A percentile compares a stretch with the other conserved stretches of the same genome.
These are phyloP conservation scores for Gonatopus flavifemur DNA, from an alignment of 1,140 invertebrate species.

Conservation along the genomic window DNA sequence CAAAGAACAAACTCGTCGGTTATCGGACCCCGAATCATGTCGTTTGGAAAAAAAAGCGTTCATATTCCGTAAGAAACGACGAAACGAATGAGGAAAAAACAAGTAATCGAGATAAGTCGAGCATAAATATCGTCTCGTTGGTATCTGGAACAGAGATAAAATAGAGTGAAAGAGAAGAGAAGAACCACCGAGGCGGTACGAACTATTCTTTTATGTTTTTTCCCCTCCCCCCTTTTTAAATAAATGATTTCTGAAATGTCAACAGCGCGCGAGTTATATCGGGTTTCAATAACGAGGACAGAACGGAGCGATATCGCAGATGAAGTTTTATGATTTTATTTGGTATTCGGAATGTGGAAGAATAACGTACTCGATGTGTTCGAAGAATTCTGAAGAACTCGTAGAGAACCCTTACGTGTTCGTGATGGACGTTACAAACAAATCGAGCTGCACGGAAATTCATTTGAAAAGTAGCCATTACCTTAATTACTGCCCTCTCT, in stretches of 20 bases:
- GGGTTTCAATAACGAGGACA: no score
- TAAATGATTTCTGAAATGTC: no score
- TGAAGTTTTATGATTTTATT: no score
- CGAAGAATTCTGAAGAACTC: background rate
- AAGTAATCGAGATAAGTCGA: constrained; percentile 13
- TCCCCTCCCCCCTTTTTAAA: no score
- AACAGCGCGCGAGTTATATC: no score
- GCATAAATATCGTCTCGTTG: constrained; percentile 18
- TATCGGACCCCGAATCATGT: no score
- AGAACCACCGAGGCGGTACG: background rate
- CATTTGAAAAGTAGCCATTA: constrained; percentile 57
- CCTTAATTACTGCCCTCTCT: constrained; percentile 53
- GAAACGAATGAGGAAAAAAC: constrained; percentile 17
- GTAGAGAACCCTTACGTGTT: background rate
- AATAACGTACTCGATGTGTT: background rate
- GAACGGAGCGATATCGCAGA: no score
- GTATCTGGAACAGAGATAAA: constrained; percentile 17
- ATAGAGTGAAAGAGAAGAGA: background rate
- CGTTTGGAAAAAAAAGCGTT: constrained; percentile 9
- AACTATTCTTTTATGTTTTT: no score
- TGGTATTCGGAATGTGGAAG: background rate
- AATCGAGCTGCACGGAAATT: constrained; percentile 54
- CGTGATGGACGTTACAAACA: constrained; percentile 28
- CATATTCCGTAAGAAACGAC: background rate
- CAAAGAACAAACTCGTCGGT: no score